Conservation (phyloP, 2,797 vertebrate genomes). For the Chanos chanos region DNA sequence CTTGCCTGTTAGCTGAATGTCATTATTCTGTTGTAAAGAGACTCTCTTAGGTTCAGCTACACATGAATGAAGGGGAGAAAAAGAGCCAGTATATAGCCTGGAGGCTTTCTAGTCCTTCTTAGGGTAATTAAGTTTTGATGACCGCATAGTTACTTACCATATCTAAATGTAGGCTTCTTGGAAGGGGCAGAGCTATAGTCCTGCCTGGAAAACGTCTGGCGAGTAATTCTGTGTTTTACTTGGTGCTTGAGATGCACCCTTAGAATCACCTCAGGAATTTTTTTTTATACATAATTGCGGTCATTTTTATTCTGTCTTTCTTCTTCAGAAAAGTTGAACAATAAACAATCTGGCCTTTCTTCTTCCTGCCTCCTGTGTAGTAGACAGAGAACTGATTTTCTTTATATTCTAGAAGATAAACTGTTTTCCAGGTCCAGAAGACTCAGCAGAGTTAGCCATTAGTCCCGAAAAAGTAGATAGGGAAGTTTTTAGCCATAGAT, state of each 20-base stretch:
- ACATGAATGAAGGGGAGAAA: background rate
- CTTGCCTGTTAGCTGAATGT: slow-evolving; percentile 5
- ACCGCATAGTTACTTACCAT: slow-evolving; percentile 47
- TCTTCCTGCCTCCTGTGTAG: background rate
- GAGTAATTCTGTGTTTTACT: slow-evolving; percentile 53
- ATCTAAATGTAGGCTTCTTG: slow-evolving; percentile 49
- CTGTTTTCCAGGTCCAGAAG: too few relatives aligned
- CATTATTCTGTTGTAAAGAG: slow-evolving; percentile 11
- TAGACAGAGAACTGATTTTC: background rate
- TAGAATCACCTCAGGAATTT: background rate
- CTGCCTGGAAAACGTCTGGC: slow-evolving; percentile 46
- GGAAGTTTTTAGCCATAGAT: too few relatives aligned
- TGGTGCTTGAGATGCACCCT: slow-evolving; percentile 14
- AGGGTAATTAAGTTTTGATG: slow-evolving; percentile 53
- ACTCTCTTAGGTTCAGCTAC: background rate
- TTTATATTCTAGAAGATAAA: too few relatives aligned
- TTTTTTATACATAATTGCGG: background rate
- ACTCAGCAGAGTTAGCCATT: too few relatives aligned
- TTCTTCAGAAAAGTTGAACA: background rate
- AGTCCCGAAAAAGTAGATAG: too few relatives aligned
- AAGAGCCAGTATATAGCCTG: background rate
- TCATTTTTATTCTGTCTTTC: too few relatives aligned
- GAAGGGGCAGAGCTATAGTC: slow-evolving; percentile 52
- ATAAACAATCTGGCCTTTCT: background rate
- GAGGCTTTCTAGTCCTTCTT: slow-evolving; percentile 42